Evolutionary conservation across 92 coral and sea anemone species (phyloP).

Genomic region (Epizoanthus rinbou): DNA sequence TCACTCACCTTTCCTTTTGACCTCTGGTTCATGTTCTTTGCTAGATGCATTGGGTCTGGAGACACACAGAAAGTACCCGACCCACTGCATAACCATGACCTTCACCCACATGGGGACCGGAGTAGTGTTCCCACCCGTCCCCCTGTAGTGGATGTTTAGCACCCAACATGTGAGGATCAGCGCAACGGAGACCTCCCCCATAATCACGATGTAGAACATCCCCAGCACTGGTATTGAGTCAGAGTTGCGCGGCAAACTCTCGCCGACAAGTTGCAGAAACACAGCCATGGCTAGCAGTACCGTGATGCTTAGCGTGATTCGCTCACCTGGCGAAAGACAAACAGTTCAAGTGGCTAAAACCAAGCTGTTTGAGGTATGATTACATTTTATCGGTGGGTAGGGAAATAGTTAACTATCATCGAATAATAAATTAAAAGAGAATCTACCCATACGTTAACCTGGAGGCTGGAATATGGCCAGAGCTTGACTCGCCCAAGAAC

Average conservation of each 20-base stretch:
- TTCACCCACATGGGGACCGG: conserved; percentile 89
- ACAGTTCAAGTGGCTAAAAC: neutral
- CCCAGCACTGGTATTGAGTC: conserved; percentile 86
- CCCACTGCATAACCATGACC: conserved; percentile 81
- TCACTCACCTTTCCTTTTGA: conserved; percentile 26
- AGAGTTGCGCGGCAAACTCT: conserved; percentile 88
- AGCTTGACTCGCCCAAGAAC: too few relatives aligned
- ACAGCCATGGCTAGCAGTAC: conserved; percentile 93
- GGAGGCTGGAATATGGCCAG: too few relatives aligned
- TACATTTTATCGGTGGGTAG: too few relatives aligned
- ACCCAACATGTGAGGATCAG: conserved; percentile 57
- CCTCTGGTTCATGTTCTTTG: conserved; percentile 33
- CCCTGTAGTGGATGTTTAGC: conserved; percentile 51
- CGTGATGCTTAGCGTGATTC: conserved; percentile 92
- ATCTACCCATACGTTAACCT: too few relatives aligned
- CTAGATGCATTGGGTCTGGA: conserved; percentile 67
- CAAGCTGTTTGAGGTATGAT: too few relatives aligned
- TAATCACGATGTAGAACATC: conserved; percentile 83
- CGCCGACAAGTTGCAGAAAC: conserved; percentile 85
- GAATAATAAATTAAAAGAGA: too few relatives aligned
- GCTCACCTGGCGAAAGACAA: conserved; percentile 67
- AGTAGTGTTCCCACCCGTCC: conserved; percentile 64
- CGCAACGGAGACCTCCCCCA: conserved; percentile 83
- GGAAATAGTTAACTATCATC: too few relatives aligned
- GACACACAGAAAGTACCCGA: conserved; percentile 89